These are phyloP conservation scores for Eilema depressum DNA, from an alignment of 2,888 invertebrate genomes.

Conservation along the genomic window DNA sequence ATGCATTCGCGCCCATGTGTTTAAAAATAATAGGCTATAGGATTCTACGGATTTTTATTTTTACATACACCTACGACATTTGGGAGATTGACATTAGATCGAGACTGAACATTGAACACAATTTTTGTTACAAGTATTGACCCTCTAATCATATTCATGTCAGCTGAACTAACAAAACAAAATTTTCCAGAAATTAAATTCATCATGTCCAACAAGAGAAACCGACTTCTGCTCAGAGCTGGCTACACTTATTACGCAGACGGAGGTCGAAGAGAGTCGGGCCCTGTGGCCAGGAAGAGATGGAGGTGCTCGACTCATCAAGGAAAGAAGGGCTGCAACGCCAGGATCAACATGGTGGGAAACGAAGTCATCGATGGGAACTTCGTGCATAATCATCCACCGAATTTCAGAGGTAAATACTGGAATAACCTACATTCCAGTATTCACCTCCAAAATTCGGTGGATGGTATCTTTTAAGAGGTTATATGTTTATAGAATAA, in stretches of 20 bases:
- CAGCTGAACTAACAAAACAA: not conserved
- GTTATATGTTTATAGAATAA: not conserved
- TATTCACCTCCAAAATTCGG: no score
- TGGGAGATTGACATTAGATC: no score
- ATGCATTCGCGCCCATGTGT: no score
- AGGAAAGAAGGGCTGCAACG: slow-evolving; percentile 30
- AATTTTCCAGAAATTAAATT: slow-evolving; percentile 24
- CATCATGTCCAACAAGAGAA: slow-evolving; percentile 25
- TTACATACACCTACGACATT: no score
- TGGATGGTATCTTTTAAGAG: no score
- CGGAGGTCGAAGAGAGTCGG: slow-evolving; percentile 2
- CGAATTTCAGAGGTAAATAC: slow-evolving; percentile 16
- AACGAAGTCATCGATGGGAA: slow-evolving; percentile 24
- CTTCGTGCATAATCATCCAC: slow-evolving; percentile 27
- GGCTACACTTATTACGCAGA: slow-evolving; percentile 31
- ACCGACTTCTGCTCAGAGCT: slow-evolving; percentile 18
- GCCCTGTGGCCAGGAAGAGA: slow-evolving; percentile 31
- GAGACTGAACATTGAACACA: no score
- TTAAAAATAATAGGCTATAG: no score
- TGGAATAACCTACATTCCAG: no score
- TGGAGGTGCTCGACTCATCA: slow-evolving; percentile 52
- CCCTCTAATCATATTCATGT: not conserved
- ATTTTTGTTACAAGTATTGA: no score
- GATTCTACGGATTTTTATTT: no score
- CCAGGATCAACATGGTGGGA: slow-evolving; percentile 31